Percentiles rank a stretch among this genome's conserved stretches.
These are phyloP conservation scores for Lathamus discolor DNA, from an alignment of 2,113 vertebrate species.

Conservation along the genomic window DNA sequence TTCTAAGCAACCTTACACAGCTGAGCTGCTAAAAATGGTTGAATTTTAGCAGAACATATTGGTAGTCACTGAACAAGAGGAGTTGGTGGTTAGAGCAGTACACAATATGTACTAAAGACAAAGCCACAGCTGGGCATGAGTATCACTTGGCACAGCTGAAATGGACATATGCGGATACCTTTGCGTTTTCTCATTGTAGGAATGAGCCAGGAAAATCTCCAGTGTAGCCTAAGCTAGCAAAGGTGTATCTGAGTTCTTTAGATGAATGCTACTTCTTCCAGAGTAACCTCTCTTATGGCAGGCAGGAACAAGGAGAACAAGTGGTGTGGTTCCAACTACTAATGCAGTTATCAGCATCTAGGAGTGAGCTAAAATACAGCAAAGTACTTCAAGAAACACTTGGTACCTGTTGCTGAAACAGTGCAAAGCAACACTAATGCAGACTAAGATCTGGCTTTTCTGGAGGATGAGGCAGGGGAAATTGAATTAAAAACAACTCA, in stretches of 20 bases:
- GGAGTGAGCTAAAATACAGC: background rate
- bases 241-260: background rate
- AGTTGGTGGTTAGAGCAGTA: background rate
- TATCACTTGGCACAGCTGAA: background rate
- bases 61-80: background rate
- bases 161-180: background rate
- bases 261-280: background rate
- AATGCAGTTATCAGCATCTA: background rate
- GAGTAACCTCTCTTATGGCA: background rate
- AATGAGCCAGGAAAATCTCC: background rate
- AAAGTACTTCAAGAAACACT: background rate
- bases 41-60: constrained; percentile 42
- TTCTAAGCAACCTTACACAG: constrained; percentile 68
- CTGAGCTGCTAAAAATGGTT: constrained; percentile 46
- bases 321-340: background rate
- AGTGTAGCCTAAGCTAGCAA: background rate
- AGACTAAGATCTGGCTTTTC: background rate
- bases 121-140: background rate
- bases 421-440: background rate
- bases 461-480: background rate
- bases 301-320: background rate
- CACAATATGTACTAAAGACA: background rate
- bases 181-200: background rate
- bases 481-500: background rate
- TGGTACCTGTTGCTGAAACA: background rate